Conservation (phyloP, 2,797 vertebrate genomes). For the Rousettus madagascariensis region DNA sequence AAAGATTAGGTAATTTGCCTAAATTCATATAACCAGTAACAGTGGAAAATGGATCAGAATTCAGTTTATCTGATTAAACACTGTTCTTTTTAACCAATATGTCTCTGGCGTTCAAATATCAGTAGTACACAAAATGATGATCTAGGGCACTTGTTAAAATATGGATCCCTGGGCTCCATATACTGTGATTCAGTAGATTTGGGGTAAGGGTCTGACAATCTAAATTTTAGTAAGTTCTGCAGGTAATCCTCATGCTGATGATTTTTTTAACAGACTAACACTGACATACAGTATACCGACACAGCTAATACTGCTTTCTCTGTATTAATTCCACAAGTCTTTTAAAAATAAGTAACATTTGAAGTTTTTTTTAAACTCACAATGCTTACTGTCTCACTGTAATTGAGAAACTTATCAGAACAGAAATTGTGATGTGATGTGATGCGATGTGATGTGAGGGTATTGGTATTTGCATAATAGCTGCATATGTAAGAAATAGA, state of each 20-base stretch:
- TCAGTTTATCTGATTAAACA: slow-evolving; percentile 25
- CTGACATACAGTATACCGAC: background rate
- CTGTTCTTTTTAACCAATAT: slow-evolving; percentile 13
- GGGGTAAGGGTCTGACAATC: background rate
- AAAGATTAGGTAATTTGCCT: background rate
- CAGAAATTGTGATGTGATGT: slow-evolving; percentile 7
- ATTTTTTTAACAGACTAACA: background rate
- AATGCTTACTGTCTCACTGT: background rate
- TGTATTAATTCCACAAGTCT: slow-evolving; percentile 22
- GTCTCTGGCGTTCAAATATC: background rate
- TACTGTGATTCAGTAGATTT: background rate
- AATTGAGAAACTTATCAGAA: slow-evolving; percentile 13
- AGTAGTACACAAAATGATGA: background rate
- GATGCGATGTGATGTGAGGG: background rate
- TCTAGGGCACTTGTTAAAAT: slow-evolving; percentile 17
- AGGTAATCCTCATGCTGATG: slow-evolving; percentile 7
- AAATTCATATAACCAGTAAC: slow-evolving; percentile 18
- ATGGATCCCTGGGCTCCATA: background rate
- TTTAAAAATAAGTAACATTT: slow-evolving; percentile 30
- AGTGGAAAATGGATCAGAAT: slow-evolving; percentile 34
- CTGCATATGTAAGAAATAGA: background rate
- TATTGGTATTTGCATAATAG: background rate
- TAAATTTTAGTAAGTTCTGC: slow-evolving; percentile 31
- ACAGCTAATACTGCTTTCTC: background rate
- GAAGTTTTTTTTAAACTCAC: background rate